Percentiles rank a stretch among this genome's conserved stretches.
Conservation (phyloP, 2,113 vertebrate genomes). For the Microtus ochrogaster region DNA sequence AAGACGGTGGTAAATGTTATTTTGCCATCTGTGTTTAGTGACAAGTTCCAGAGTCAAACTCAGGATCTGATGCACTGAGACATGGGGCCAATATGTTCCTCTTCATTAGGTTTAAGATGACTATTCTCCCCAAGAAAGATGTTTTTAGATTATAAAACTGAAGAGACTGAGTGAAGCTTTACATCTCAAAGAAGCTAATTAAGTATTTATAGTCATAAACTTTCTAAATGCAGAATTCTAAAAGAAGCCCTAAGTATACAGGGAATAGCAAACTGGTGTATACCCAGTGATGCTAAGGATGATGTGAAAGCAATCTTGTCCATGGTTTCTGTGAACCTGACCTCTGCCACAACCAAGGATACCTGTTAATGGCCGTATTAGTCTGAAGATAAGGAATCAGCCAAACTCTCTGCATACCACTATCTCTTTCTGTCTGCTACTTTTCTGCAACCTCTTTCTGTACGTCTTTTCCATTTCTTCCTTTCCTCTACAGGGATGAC, state of each 20-base stretch:
- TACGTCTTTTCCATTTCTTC: background rate
- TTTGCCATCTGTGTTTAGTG: background rate
- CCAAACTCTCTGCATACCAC: background rate
- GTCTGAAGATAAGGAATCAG: background rate
- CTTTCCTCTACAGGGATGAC: fast-evolving
- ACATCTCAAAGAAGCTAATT: background rate
- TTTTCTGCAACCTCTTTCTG: no score
- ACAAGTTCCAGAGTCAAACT: background rate
- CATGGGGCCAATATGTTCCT: background rate
- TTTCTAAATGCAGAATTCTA: background rate
- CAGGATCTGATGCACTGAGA: background rate
- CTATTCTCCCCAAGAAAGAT: background rate
- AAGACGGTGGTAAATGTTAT: background rate
- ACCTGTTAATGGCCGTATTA: background rate
- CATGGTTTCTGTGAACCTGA: background rate
- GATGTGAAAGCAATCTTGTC: background rate
- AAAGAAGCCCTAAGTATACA: background rate
- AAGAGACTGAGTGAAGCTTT: background rate
- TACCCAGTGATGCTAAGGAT: background rate
- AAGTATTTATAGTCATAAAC: background rate
- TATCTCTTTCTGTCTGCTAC: no score
- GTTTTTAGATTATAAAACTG: background rate
- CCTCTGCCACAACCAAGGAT: fast-evolving
- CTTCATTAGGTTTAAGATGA: background rate
- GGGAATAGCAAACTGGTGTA: background rate